phyloP scores from a whole-genome alignment of 2,113 vertebrate genomes.

The Aepyceros melampus region DNA sequence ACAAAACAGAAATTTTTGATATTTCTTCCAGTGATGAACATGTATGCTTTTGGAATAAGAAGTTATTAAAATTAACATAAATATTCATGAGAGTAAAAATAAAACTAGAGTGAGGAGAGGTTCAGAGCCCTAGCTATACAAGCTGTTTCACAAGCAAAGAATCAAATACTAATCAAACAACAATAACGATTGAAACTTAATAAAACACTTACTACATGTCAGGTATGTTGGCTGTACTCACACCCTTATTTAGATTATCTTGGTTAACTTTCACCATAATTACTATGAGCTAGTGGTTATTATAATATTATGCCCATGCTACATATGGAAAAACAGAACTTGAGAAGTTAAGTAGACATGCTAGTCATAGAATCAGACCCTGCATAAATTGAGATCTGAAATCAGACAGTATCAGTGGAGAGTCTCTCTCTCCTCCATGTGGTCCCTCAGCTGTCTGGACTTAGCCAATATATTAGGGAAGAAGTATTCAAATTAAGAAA shows the following conservation, averaged over 20 bases:
- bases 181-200: not conserved
- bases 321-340: not conserved
- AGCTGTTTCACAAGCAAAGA: not conserved
- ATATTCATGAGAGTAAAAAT: not conserved
- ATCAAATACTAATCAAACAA: not conserved
- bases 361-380: not conserved
- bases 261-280: not conserved
- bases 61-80: not conserved
- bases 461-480: not conserved
- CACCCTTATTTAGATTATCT: not conserved
- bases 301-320: not conserved
- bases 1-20: not conserved
- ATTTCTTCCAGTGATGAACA: not conserved
- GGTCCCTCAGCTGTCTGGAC: not conserved
- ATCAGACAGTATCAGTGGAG: not conserved
- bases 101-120: not conserved
- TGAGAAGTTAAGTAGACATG: not conserved
- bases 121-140: not conserved
- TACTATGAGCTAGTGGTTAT: not conserved
- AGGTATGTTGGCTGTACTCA: not conserved
- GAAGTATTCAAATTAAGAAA: not conserved
- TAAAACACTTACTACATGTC: not conserved
- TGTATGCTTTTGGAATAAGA: not conserved
- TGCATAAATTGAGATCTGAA: not conserved
- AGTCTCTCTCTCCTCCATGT: not conserved